Evolutionary conservation across 1,140 invertebrate species (phyloP).

Genomic region (Drosophila triauraria): DNA sequence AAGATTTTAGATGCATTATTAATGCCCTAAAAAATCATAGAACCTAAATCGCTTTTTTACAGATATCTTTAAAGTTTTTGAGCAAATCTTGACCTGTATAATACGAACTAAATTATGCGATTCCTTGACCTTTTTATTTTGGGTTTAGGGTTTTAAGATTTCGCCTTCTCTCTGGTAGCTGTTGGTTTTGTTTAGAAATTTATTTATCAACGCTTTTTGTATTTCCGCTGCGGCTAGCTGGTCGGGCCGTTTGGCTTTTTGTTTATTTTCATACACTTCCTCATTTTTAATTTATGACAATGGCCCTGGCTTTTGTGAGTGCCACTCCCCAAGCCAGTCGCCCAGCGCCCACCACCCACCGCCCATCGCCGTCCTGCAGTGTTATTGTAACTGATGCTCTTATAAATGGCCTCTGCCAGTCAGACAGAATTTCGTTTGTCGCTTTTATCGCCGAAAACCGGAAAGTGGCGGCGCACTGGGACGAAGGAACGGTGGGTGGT

Average conservation of each 20-base stretch:
- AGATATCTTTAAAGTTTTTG: neutral
- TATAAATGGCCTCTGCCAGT: conserved; percentile 73
- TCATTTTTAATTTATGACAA: conserved; percentile 85
- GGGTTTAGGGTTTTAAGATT: conserved; percentile 27
- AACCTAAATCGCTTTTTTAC: neutral
- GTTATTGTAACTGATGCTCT: conserved; percentile 83
- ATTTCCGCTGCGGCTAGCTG: conserved; percentile 62
- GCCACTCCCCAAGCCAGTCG: conserved; percentile 39
- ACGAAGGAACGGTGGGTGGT: conserved; percentile 2
- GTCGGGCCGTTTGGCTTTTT: conserved; percentile 69
- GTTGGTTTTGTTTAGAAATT: conserved; percentile 61
- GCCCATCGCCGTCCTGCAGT: conserved; percentile 33
- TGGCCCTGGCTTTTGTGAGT: conserved; percentile 69
- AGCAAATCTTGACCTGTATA: conserved; percentile 5
- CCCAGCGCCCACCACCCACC: neutral
- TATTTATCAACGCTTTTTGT: conserved; percentile 82
- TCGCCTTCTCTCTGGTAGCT: conserved; percentile 8
- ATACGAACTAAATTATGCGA: neutral
- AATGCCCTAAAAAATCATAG: too few relatives aligned
- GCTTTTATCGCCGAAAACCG: conserved; percentile 72
- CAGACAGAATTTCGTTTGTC: conserved; percentile 77
- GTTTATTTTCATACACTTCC: conserved; percentile 82
- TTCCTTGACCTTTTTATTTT: conserved; percentile 8
- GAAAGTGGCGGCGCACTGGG: conserved; percentile 31
- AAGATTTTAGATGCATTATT: too few relatives aligned